Percentiles rank a stretch among this genome's conserved stretches.
These are phyloP conservation scores for Drosophila paranaensis DNA, from an alignment of 2,888 invertebrate species.

Conservation along the genomic window DNA sequence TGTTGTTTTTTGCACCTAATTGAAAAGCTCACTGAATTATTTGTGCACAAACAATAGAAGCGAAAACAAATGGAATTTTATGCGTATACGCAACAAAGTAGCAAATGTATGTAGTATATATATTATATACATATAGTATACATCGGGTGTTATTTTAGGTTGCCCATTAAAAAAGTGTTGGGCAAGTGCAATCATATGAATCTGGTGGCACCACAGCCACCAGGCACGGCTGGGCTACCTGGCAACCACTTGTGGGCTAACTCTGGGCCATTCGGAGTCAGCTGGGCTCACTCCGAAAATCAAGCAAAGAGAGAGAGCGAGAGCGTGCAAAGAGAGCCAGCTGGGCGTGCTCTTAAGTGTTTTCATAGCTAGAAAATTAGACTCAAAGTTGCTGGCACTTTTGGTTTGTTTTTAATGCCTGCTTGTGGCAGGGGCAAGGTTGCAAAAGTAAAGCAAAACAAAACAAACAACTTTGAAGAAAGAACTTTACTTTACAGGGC, in stretches of 20 bases:
- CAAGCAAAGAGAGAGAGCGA: background rate
- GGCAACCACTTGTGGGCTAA: slow-evolving; percentile 72
- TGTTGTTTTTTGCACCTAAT: slow-evolving; percentile 7
- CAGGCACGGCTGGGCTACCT: slow-evolving; percentile 10
- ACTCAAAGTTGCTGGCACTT: slow-evolving; percentile 45
- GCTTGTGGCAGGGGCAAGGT: background rate
- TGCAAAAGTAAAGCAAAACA: slow-evolving; percentile 29
- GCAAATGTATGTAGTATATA: background rate
- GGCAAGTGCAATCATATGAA: slow-evolving; percentile 23
- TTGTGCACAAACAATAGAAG: slow-evolving; percentile 6
- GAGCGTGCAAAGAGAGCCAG: background rate
- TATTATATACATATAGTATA: no score
- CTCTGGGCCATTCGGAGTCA: slow-evolving; percentile 50
- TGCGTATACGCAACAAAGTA: slow-evolving; percentile 31
- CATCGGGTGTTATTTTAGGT: slow-evolving; percentile 3
- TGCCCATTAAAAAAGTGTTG: slow-evolving; percentile 17
- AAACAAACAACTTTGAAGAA: slow-evolving; percentile 54
- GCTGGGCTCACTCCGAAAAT: slow-evolving; percentile 62
- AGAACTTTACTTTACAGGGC: slow-evolving; percentile 44
- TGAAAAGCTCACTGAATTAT: slow-evolving; percentile 20
- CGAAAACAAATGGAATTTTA: slow-evolving; percentile 5
- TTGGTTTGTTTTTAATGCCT: slow-evolving; percentile 46
- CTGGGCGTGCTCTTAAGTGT: slow-evolving; percentile 46
- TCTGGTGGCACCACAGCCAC: slow-evolving; percentile 18
- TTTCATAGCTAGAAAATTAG: slow-evolving; percentile 38